Conservation (phyloP, 2,113 vertebrate species). For the Puffinus mauretanicus region DNA sequence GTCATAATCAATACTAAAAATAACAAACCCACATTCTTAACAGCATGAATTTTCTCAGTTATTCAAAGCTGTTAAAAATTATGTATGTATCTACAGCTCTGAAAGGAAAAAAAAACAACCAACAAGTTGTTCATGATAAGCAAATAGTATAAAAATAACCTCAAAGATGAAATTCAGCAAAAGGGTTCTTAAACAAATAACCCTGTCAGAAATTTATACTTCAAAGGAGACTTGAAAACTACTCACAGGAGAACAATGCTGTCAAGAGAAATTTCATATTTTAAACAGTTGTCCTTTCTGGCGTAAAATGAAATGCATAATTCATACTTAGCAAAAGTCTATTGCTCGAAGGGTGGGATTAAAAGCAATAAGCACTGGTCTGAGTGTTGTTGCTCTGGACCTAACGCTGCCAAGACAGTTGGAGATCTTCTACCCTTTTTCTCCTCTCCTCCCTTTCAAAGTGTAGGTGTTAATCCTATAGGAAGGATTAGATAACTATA, state of each 20-base stretch:
- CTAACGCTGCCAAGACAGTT: not conserved
- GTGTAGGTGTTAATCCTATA: conserved; percentile 18
- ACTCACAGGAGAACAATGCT: not conserved
- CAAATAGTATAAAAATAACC: conserved; percentile 28
- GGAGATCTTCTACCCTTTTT: not conserved
- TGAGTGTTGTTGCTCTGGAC: not conserved
- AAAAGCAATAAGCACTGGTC: not conserved
- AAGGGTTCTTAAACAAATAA: not conserved
- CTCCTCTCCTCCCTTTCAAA: not conserved
- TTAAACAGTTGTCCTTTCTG: conserved; percentile 5
- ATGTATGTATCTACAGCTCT: not conserved
- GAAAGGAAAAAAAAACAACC: not conserved
- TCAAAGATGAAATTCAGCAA: not conserved
- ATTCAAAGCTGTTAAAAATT: not conserved
- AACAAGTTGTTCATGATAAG: not conserved
- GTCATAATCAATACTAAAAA: not conserved
- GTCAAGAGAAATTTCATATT: not conserved
- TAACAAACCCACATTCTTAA: not conserved
- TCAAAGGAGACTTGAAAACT: conserved; percentile 11
- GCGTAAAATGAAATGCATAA: not conserved
- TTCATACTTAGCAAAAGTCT: not conserved
- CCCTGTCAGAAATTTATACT: not conserved
- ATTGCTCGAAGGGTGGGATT: not conserved
- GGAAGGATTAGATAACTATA: conserved; percentile 19
- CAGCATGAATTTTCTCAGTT: not conserved